Evolutionary conservation across 2,888 invertebrate species (phyloP).

Genomic region (Metalampra italica): DNA sequence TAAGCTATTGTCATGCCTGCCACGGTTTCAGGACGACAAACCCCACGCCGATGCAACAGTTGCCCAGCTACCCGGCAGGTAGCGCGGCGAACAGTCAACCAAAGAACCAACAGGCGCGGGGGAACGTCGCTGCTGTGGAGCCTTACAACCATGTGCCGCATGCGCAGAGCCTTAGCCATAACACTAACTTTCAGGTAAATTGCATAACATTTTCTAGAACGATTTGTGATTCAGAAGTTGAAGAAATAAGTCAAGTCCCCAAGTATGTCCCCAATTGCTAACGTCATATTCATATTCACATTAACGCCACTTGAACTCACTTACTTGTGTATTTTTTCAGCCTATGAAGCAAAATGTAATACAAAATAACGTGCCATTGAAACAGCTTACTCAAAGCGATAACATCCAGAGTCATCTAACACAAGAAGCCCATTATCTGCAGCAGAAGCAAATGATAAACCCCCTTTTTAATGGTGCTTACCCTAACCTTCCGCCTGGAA

Average conservation of each 20-base stretch:
- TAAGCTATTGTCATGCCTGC: too few species aligned
- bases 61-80: slow-evolving; percentile 63
- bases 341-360: slow-evolving; percentile 69
- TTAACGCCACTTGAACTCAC: too few species aligned
- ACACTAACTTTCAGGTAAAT: slow-evolving; percentile 64
- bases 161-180: slow-evolving; percentile 72
- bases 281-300: too few species aligned
- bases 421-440: slow-evolving; percentile 73
- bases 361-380: slow-evolving; percentile 76
- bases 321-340: slow-evolving; percentile 33
- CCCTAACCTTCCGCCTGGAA: slow-evolving; percentile 45
- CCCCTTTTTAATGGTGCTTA: slow-evolving; percentile 67
- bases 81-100: slow-evolving; percentile 58
- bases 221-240: too few species aligned
- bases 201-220: not conserved
- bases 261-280: too few species aligned
- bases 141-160: slow-evolving; percentile 92
- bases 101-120: slow-evolving; percentile 80
- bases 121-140: slow-evolving; percentile 92
- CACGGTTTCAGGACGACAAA: slow-evolving; percentile 67
- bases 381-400: slow-evolving; percentile 70
- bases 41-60: slow-evolving; percentile 68
- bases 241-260: too few species aligned
- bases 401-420: slow-evolving; percentile 69
- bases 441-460: slow-evolving; percentile 75